These are phyloP conservation scores for Neodiprion fabricii DNA, from an alignment of 1,140 invertebrate genomes.

Conservation along the genomic window DNA sequence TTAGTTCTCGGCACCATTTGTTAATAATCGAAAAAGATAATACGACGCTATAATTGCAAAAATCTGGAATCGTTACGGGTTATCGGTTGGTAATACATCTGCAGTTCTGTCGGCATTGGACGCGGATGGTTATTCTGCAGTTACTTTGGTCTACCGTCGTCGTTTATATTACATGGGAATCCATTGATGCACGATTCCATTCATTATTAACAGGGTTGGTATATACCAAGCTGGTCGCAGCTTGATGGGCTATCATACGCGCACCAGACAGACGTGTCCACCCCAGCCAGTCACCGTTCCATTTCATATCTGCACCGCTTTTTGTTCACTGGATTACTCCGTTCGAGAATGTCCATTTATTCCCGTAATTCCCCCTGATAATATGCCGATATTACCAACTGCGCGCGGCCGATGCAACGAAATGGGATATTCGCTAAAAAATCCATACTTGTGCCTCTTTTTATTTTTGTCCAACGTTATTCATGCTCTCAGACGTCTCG, in stretches of 20 bases:
- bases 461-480: no score
- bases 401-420: not conserved
- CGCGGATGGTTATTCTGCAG: no score
- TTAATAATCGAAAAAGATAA: no score
- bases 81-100: no score
- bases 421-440: not conserved
- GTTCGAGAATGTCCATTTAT: not conserved
- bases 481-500: no score
- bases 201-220: not conserved
- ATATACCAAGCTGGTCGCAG: not conserved
- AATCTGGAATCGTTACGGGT: no score
- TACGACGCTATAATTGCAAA: no score
- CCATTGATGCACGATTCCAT: not conserved
- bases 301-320: not conserved
- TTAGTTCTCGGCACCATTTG: no score
- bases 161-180: not conserved
- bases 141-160: not conserved
- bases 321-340: conserved; percentile 5
- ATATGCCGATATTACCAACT: not conserved
- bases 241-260: conserved; percentile 1
- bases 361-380: not conserved
- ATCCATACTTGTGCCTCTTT: not conserved
- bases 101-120: no score
- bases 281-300: not conserved
- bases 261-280: conserved; percentile 1